Conservation (phyloP, 2,113 vertebrate species). For the Bettongia penicillata region DNA sequence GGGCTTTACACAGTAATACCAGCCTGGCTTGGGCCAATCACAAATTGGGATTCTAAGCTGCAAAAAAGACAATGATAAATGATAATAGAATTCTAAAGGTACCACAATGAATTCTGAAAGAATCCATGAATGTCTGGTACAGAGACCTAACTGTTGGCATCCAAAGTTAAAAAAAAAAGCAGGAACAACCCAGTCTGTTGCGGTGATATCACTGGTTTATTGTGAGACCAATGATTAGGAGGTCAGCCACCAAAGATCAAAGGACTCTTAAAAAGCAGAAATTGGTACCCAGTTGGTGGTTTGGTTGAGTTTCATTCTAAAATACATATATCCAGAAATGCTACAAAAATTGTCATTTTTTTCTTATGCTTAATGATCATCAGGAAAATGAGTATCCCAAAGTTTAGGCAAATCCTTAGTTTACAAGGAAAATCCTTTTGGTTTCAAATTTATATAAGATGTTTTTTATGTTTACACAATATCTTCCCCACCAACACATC, state of each 20-base stretch:
- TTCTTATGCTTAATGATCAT: background rate
- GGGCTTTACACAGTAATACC: slow-evolving; percentile 28
- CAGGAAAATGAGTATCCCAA: background rate
- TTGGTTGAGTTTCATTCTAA: background rate
- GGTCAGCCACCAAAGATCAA: slow-evolving; percentile 65
- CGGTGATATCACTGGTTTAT: slow-evolving; percentile 44
- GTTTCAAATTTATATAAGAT: background rate
- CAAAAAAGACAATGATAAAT: slow-evolving; percentile 3
- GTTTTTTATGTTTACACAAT: background rate
- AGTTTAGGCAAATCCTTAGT: background rate
- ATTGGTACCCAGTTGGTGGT: background rate
- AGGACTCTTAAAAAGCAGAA: slow-evolving; percentile 38
- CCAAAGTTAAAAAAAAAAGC: slow-evolving; percentile 27
- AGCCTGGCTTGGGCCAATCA: slow-evolving; percentile 4
- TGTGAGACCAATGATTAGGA: background rate
- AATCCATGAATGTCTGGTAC: background rate
- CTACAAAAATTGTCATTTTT: background rate
- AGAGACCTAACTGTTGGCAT: background rate
- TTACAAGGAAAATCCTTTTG: background rate
- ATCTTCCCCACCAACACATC: no score
- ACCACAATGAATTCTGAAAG: background rate
- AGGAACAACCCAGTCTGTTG: background rate
- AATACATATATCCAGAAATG: background rate
- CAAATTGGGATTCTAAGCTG: slow-evolving; percentile 29
- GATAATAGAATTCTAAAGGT: background rate